Percentiles rank a stretch among this genome's conserved stretches.
These are phyloP conservation scores for Temnothorax unifasciatus DNA, from an alignment of 2,888 invertebrate genomes.

Conservation along the genomic window DNA sequence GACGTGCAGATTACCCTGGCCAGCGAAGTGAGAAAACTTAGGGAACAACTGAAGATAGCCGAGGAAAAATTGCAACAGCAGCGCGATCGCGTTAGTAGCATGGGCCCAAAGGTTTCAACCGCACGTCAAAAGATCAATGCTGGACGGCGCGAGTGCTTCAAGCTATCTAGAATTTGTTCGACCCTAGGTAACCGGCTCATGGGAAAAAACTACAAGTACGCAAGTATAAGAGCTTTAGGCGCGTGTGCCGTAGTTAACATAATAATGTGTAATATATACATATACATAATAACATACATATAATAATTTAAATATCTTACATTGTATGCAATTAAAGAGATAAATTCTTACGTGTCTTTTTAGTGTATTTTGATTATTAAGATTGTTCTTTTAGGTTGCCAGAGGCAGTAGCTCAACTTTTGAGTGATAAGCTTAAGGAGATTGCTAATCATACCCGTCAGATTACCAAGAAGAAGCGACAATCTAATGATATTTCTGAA, in stretches of 20 bases:
- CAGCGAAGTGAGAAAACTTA: slow-evolving; percentile 80
- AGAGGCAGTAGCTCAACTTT: slow-evolving; percentile 80
- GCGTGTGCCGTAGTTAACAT: not conserved
- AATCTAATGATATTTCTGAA: slow-evolving; percentile 62
- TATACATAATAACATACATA: no score
- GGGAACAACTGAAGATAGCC: slow-evolving; percentile 79
- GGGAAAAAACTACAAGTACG: slow-evolving; percentile 84
- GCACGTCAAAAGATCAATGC: slow-evolving; percentile 80
- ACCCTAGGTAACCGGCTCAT: slow-evolving; percentile 80
- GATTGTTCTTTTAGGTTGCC: slow-evolving; percentile 79
- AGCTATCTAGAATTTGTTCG: slow-evolving; percentile 81
- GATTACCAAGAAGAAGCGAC: slow-evolving; percentile 77
- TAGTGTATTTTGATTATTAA: not conserved
- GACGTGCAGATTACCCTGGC: slow-evolving; percentile 79
- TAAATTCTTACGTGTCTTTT: slow-evolving; percentile 17
- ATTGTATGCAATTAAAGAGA: slow-evolving; percentile 23
- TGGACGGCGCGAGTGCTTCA: slow-evolving; percentile 82
- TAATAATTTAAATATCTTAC: slow-evolving; percentile 10
- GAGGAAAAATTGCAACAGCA: slow-evolving; percentile 81
- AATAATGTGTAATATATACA: no score
- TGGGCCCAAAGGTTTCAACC: slow-evolving; percentile 79
- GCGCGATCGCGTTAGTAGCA: slow-evolving; percentile 77
- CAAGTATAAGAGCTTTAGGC: slow-evolving; percentile 19
- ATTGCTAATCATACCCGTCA: slow-evolving; percentile 82
- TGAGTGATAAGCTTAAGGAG: slow-evolving; percentile 81